Evolutionary conservation across 1,140 invertebrate genomes (phyloP), one percentile per base, ranked within the genome.

Genomic region (Gryon sp.): DNA sequence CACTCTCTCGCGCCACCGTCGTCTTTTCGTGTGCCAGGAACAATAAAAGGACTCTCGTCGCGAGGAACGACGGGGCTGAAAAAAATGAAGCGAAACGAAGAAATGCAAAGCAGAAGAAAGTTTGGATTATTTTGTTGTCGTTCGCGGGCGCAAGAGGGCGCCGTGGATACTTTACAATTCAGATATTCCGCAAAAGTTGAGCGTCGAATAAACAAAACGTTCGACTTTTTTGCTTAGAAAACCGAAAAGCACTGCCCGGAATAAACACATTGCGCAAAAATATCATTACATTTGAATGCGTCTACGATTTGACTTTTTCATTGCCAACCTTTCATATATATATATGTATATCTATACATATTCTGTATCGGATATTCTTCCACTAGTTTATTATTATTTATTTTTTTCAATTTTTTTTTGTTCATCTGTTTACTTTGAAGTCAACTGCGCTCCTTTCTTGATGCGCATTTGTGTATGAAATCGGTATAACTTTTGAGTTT

Each of bases 51-150:
- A 24, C 7, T 24, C 22, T 24, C 2, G 9, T 12, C 6, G 6
- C 18, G 38, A 41, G 20, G 11, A 18, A 41, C 19, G 12, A 16
- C 8, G 32, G 8, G 45, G 18, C 12, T 0, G 2, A 40, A 43
- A 57, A 22, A 73, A 75, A 53, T 15, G 32, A 53, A 38, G 12
- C 41, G n/a, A 26, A 43, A 59, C 36, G 50, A 46, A 41, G 59
- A 26, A 69, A 69, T 55, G 40, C 34, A 60, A 55, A 59, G 28
- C 57, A 63, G 57, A 60, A 57, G 43, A 57, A 76, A 60, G 36
- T 41, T 48, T 0, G 38, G 53, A 60, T 75, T 68, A 76, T 68
- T 76, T 68, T 28, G 63, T 66, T 57, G 57, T 40, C 43, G 15
- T 5, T 28, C 8, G 6, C 26, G 26, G 26, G 7, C 20, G 46